Percentiles rank a stretch among this genome's conserved stretches.
These are phyloP conservation scores for Julus scanicus DNA, from an alignment of 2,888 invertebrate species.

Conservation along the genomic window DNA sequence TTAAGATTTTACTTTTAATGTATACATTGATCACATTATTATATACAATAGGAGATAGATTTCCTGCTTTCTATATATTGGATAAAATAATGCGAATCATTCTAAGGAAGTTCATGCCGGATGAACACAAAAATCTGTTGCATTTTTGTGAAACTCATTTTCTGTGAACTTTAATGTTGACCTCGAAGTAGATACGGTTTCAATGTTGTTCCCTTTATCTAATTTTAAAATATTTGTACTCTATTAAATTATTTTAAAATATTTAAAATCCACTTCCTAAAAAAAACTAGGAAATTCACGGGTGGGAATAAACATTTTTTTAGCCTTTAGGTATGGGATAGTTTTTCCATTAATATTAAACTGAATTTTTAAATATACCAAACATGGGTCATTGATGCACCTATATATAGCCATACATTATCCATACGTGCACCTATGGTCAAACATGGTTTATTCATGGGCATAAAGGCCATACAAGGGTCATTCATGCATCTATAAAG, in stretches of 20 bases:
- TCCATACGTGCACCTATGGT: too few species aligned
- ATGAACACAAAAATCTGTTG: constrained; percentile 3
- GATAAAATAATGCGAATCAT: constrained; percentile 23
- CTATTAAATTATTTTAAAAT: neutral
- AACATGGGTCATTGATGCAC: too few species aligned
- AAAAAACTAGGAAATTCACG: too few species aligned
- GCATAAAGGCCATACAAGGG: too few species aligned
- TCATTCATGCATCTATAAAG: too few species aligned
- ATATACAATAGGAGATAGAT: neutral
- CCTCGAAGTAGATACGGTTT: neutral
- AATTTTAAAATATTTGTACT: neutral
- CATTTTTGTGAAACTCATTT: neutral
- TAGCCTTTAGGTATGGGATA: too few species aligned
- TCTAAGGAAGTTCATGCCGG: neutral
- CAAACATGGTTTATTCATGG: too few species aligned
- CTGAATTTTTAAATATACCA: too few species aligned
- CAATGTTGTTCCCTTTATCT: neutral
- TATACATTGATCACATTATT: neutral
- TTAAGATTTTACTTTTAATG: constrained; percentile 37
- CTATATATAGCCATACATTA: too few species aligned
- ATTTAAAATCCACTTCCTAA: neutral
- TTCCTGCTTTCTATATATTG: constrained; percentile 23
- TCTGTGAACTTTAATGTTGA: neutral
- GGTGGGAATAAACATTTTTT: too few species aligned
- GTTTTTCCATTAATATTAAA: too few species aligned